Conservation (phyloP, 2,888 invertebrate species). For the Leucozona laternaria region DNA sequence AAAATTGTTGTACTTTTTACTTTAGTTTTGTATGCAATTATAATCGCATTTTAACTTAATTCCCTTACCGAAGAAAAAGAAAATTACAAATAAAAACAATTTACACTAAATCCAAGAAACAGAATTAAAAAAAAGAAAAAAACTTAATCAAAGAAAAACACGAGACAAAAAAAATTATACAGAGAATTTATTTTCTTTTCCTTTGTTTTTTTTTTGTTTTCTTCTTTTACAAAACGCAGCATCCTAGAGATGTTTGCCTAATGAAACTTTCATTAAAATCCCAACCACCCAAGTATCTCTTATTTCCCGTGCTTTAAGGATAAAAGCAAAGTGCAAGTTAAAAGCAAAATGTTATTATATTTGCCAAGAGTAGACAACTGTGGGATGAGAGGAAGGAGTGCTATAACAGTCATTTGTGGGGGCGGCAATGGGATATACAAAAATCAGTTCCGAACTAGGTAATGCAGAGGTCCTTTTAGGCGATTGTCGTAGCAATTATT, state of each 20-base stretch:
- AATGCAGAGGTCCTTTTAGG: not conserved
- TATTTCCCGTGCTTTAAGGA: slow-evolving; percentile 48
- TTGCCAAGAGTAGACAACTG: slow-evolving; percentile 60
- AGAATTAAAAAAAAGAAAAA: slow-evolving; percentile 9
- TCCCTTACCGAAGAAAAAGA: not conserved
- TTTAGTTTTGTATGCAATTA: slow-evolving; percentile 32
- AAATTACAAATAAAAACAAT: not conserved
- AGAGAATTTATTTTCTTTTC: slow-evolving; percentile 34
- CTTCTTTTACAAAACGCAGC: slow-evolving; percentile 31
- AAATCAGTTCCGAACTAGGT: not conserved
- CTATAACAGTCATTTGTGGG: slow-evolving; percentile 27
- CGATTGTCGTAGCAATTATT: no score
- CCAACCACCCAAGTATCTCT: slow-evolving; percentile 66
- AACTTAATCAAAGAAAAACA: slow-evolving; percentile 44
- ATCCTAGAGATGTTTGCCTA: slow-evolving; percentile 66
- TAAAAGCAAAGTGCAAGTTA: slow-evolving; percentile 56
- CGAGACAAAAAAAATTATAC: not conserved
- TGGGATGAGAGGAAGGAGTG: slow-evolving; percentile 12
- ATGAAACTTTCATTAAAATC: slow-evolving; percentile 75
- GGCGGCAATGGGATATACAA: not conserved
- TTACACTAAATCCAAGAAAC: slow-evolving; percentile 30
- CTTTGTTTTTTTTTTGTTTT: no score
- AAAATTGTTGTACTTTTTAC: slow-evolving; percentile 1
- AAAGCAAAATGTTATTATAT: slow-evolving; percentile 60
- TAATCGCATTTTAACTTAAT: slow-evolving; percentile 46